These are phyloP conservation scores for Ametastegia equiseti DNA, from an alignment of 2,888 invertebrate species.

Conservation along the genomic window DNA sequence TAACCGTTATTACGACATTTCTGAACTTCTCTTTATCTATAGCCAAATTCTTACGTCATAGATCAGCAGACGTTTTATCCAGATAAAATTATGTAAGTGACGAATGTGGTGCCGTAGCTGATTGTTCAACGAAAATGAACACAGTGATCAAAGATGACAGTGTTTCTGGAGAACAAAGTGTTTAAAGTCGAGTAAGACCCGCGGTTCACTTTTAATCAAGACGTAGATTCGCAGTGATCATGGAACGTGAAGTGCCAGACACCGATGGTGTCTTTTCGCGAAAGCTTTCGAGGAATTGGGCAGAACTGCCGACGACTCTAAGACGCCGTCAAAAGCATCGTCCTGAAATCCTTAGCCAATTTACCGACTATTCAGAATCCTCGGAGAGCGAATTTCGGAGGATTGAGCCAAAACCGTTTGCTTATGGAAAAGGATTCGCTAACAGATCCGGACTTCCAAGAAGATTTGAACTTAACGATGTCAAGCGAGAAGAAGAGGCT, in stretches of 20 bases:
- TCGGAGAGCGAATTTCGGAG: slow-evolving; percentile 68
- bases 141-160: slow-evolving; percentile 10
- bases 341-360: slow-evolving; percentile 72
- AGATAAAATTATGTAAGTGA: not conserved
- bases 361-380: slow-evolving; percentile 71
- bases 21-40: not conserved
- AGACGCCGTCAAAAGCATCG: slow-evolving; percentile 71
- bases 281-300: slow-evolving; percentile 71
- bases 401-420: slow-evolving; percentile 56
- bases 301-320: slow-evolving; percentile 74
- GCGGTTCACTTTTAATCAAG: not conserved
- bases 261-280: slow-evolving; percentile 71
- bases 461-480: slow-evolving; percentile 63
- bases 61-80: not conserved
- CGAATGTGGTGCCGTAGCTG: not conserved
- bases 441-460: slow-evolving; percentile 70
- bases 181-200: slow-evolving; percentile 37
- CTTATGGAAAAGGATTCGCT: slow-evolving; percentile 62
- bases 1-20: not conserved
- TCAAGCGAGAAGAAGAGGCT: slow-evolving; percentile 19
- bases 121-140: slow-evolving; percentile 19
- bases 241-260: slow-evolving; percentile 73
- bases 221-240: slow-evolving; percentile 51
- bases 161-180: slow-evolving; percentile 39
- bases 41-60: not conserved